Base-by-base conservation (phyloP, 1,140 invertebrate genomes). In the Zaprionus camerounensis region DNA sequence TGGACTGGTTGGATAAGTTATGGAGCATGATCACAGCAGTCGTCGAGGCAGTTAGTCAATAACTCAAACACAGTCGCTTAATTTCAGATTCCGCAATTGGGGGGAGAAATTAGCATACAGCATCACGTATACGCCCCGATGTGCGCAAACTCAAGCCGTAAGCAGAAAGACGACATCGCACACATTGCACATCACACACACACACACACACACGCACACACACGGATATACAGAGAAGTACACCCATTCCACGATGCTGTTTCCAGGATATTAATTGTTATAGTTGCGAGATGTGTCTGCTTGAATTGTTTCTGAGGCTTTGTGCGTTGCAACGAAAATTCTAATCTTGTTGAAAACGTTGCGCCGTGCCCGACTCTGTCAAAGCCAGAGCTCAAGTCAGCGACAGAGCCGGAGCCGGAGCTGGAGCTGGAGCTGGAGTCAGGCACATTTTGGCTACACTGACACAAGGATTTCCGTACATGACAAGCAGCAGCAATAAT, bases 401-500 rank as follows among this genome's bases (percentile, higher is more conserved):
- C 66, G 44, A n/a, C 80, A 82, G 76, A 68, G 73, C 24, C 20
- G 20, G 46, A 49, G 46, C 46, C 46, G 20, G 12, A 36, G n/a
- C n/a, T n/a, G n/a, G n/a, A n/a, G 17, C 20, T 17, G 22, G 7
- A 56, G 51, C 22, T 44, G 41, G 64, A 71, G 67, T 20, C 71
- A 49, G 66, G 64, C 38, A 68, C 74, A 81, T 79, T 78, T 85
- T 69, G 82, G 85, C 78, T 91, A 81, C 85, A 91, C 86, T 90
- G 85, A 90, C 85, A 90, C 86, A 86, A 82, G 86, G 85, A 90
- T 90, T 90, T 90, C 82, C 86, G 86, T 82, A 90, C 85, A 90
- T 90, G 85, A 90, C 85, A 90, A 90, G 85, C 85, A 88, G 86
- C 82, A 90, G 85, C 85, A 90, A 90, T 90, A 90, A 90, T 90